A percentile compares a stretch with the other conserved stretches of the same genome.
phyloP scores from a whole-genome alignment of 2,113 vertebrate species.

The Vicugna pacos region DNA sequence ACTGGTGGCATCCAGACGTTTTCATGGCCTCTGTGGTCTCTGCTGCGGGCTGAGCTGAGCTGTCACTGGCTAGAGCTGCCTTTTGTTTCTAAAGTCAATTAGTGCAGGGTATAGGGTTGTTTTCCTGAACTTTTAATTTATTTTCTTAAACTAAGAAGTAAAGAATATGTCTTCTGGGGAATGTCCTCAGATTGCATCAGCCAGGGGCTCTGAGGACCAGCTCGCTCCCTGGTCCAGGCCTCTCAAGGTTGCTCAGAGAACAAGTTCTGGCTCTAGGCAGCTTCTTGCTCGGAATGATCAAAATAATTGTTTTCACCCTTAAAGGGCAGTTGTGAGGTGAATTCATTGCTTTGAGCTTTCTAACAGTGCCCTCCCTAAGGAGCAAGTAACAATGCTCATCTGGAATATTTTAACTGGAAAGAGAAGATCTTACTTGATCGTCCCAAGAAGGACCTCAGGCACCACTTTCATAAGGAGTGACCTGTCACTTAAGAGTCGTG shows the following conservation, averaged over 20 bases:
- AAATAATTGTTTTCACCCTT: conserved; percentile 68
- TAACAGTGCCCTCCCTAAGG: background rate
- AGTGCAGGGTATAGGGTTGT: conserved; percentile 36
- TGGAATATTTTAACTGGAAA: conserved; percentile 68
- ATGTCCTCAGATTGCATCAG: conserved; percentile 83
- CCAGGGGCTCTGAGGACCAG: conserved; percentile 51
- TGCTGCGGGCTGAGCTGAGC: background rate
- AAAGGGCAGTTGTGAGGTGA: conserved; percentile 62
- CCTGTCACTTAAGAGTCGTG: background rate
- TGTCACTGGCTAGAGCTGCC: background rate
- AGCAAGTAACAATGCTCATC: conserved; percentile 27
- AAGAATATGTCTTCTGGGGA: conserved; percentile 74
- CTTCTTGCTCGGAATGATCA: conserved; percentile 67
- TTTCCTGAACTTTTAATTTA: conserved; percentile 69
- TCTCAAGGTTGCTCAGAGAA: conserved; percentile 80
- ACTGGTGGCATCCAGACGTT: too few species aligned
- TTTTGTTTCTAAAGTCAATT: conserved; percentile 21
- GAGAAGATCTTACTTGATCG: conserved; percentile 48
- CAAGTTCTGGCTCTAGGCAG: conserved; percentile 66
- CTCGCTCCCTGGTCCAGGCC: conserved; percentile 42
- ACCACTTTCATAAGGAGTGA: background rate
- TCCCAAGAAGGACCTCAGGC: conserved; percentile 48
- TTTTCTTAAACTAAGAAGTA: conserved; percentile 60
- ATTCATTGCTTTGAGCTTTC: conserved; percentile 39
- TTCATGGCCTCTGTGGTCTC: background rate